Evolutionary conservation across 2,888 invertebrate species (phyloP).

Genomic region (Rhodophaea formosa): DNA sequence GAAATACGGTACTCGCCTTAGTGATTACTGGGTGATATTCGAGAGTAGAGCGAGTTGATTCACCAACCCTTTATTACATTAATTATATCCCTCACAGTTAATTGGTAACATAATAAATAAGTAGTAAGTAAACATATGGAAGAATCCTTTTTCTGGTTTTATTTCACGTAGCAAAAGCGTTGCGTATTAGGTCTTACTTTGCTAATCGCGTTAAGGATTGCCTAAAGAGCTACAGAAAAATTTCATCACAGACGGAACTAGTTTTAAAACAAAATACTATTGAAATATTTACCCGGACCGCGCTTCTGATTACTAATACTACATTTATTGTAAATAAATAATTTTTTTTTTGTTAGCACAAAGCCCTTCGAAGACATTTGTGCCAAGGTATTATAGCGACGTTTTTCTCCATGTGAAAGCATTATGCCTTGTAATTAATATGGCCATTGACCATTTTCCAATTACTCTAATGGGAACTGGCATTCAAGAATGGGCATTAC

Average conservation of each 20-base stretch:
- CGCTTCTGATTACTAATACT: too few relatives aligned
- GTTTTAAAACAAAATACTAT: slow-evolving; percentile 45
- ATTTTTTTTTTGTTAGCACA: too few relatives aligned
- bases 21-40: not conserved
- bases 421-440: too few relatives aligned
- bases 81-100: not conserved
- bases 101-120: slow-evolving; percentile 1
- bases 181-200: slow-evolving; percentile 7
- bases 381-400: too few relatives aligned
- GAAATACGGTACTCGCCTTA: not conserved
- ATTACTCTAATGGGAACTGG: not conserved
- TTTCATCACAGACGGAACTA: slow-evolving; percentile 31
- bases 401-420: too few relatives aligned
- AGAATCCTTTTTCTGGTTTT: not conserved
- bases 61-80: not conserved
- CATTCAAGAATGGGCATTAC: not conserved
- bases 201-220: slow-evolving; percentile 7
- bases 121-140: not conserved
- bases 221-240: slow-evolving; percentile 20
- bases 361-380: too few relatives aligned
- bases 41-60: not conserved
- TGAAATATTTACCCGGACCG: slow-evolving; percentile 20
- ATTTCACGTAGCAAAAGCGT: not conserved
- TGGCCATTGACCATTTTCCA: not conserved
- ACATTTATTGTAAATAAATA: too few relatives aligned